Evolutionary conservation across 2,888 invertebrate genomes (phyloP).

Genomic region (Choreutis nemorana): DNA sequence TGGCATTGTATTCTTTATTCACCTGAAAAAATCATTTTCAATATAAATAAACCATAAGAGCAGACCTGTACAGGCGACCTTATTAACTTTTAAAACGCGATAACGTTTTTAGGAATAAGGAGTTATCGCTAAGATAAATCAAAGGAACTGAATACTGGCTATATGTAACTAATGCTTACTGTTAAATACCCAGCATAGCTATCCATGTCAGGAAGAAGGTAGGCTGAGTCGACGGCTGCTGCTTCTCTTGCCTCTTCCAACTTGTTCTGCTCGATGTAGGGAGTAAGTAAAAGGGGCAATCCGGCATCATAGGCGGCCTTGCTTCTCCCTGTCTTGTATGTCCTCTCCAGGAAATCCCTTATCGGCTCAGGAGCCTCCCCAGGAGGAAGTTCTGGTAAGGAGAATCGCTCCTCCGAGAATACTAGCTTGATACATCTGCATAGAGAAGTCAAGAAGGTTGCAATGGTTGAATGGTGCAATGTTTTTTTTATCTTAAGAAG

Average conservation of each 20-base stretch:
- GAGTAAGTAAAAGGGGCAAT: conserved; percentile 61
- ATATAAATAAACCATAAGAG: neutral
- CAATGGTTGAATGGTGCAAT: too few species aligned
- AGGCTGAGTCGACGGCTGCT: conserved; percentile 43
- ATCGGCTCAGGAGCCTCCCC: conserved; percentile 57
- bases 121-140: too few species aligned
- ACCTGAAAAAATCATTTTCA: conserved; percentile 52
- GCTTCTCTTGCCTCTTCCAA: conserved; percentile 54
- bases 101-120: too few species aligned
- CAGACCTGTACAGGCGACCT: too few species aligned
- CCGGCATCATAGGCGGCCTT: conserved; percentile 42
- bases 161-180: conserved; percentile 20
- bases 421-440: conserved; percentile 27
- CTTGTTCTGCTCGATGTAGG: conserved; percentile 59
- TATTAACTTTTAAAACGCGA: too few species aligned
- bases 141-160: too few species aligned
- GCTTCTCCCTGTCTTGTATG: conserved; percentile 30
- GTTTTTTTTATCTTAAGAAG: too few species aligned
- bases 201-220: conserved; percentile 47
- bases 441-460: too few species aligned
- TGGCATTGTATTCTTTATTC: conserved; percentile 77
- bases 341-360: conserved; percentile 45
- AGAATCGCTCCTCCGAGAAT: conserved; percentile 20
- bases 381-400: conserved; percentile 43
- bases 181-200: conserved; percentile 59